A percentile compares a stretch with the other conserved stretches of the same genome.
phyloP scores from a whole-genome alignment of 2,797 vertebrate genomes.

The Phalloptychus januarius region DNA sequence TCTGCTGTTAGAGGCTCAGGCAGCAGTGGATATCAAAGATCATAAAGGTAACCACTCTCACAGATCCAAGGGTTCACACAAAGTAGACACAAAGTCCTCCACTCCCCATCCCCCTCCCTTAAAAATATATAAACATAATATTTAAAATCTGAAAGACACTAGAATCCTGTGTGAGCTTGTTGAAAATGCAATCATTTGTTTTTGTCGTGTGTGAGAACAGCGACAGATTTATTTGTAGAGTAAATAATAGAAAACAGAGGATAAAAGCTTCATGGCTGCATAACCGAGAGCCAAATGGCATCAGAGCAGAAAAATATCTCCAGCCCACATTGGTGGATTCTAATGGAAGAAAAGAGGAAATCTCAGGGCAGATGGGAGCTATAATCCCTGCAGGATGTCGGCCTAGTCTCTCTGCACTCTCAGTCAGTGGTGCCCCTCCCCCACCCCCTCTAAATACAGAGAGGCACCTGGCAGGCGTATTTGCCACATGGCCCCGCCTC shows the following conservation, averaged over 20 bases:
- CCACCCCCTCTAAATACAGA: constrained; percentile 48
- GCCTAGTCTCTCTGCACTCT: constrained; percentile 27
- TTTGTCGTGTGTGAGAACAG: constrained; percentile 3
- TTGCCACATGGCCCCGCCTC: constrained; percentile 26
- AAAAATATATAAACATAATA: constrained; percentile 8
- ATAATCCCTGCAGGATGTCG: constrained; percentile 65
- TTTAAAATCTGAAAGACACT: not conserved
- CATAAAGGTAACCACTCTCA: constrained; percentile 85
- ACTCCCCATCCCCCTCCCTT: not conserved
- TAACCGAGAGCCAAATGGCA: constrained; percentile 53
- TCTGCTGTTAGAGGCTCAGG: constrained; percentile 94
- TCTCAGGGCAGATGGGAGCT: constrained; percentile 72
- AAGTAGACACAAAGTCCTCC: constrained; percentile 19
- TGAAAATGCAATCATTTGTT: constrained; percentile 32
- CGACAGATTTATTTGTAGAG: constrained; percentile 58
- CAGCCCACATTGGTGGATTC: constrained; percentile 43
- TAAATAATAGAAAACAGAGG: constrained; percentile 54
- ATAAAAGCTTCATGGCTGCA: constrained; percentile 28
- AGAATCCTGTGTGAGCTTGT: constrained; percentile 19
- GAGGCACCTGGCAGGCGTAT: constrained; percentile 35
- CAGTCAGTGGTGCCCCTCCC: constrained; percentile 45
- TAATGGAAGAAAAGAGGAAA: constrained; percentile 47
- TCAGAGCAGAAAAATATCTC: constrained; percentile 46
- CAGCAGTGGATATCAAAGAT: constrained; percentile 96
- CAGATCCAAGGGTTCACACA: constrained; percentile 1